Base-by-base conservation (phyloP, 2,888 invertebrate species). In the Danaus chrysippus region DNA sequence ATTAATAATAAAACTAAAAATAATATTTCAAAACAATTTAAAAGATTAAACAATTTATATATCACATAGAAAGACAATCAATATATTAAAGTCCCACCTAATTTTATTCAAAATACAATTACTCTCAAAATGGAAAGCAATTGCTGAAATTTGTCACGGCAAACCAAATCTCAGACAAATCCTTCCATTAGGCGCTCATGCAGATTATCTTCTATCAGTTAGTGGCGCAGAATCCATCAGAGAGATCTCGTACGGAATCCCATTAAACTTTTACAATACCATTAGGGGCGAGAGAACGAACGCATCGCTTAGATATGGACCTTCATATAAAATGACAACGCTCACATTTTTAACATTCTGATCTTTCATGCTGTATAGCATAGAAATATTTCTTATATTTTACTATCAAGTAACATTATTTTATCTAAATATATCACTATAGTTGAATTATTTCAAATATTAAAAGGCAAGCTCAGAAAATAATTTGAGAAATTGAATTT, bases 211-310 rank as follows among this genome's bases (percentile, higher is more conserved):
- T 56, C 52, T 41, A 56, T 54, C 63, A 56, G 56, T 61, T 56
- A 59, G 59, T 54, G 56, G 53, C 56, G 17, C 58, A 34, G 62
- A 62, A 67, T 63, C 64, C 61, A 64, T 67, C 64, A 63, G 57
- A 54, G 60, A 52, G 57, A 60, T 60, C 60, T 42, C 54, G 54
- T 52, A 62, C 58, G 54, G 67, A 61, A 67, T 62, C 60, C 49
- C 77, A 78, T 82, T 79, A 81, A 83, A 79, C 72, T 82, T 81
- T 82, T 76, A 82, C 75, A 76, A 72, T 71, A 74, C 76, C 76
- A 81, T 83, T 83, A 79, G 73, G 61, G 73, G 63, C 73, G 77
- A 71, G 75, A 76, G 79, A 79, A 81, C 67, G 78, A 73, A 75
- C 79, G 73, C 67, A 66, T 71, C 71, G 70, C 73, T 72, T 68